Evolutionary conservation across 2,113 vertebrate species (phyloP).

Genomic region (Epinephelus fuscoguttatus): DNA sequence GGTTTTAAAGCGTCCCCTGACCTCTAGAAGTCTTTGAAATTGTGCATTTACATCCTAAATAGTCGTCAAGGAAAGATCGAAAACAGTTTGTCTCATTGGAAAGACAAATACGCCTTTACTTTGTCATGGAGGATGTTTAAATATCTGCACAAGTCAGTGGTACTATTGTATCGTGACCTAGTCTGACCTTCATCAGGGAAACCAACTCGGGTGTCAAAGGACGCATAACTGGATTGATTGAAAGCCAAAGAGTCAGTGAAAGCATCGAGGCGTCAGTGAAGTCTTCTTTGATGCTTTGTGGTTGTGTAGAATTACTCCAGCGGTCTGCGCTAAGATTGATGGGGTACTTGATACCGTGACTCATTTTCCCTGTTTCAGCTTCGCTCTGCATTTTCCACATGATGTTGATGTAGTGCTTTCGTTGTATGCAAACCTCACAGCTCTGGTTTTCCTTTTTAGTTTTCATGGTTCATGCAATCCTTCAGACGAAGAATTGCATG

Average conservation of each 20-base stretch:
- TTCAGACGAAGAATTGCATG: not conserved
- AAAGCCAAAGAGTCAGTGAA: conserved; percentile 18
- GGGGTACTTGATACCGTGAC: conserved; percentile 33
- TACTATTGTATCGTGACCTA: not conserved
- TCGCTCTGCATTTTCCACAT: conserved; percentile 64
- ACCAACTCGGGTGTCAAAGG: conserved; percentile 18
- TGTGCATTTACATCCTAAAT: not conserved
- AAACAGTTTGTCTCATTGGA: not conserved
- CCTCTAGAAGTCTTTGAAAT: not conserved
- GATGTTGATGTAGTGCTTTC: conserved; percentile 84
- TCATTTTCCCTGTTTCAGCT: conserved; percentile 54
- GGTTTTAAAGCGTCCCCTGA: not conserved
- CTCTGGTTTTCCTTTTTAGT: not conserved
- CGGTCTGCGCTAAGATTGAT: conserved; percentile 50
- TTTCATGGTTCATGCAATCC: not conserved
- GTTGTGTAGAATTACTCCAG: conserved; percentile 52
- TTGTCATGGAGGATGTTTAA: not conserved
- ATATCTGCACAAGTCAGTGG: not conserved
- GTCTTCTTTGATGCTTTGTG: conserved; percentile 50
- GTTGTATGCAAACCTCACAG: conserved; percentile 83
- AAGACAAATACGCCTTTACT: not conserved
- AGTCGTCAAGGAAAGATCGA: not conserved
- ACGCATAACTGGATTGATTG: conserved; percentile 27
- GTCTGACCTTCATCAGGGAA: conserved; percentile 16
- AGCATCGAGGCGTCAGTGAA: conserved; percentile 8